Evolutionary conservation across 2,797 vertebrate genomes (phyloP), one percentile per base, ranked within the genome.

Genomic region (Streptopelia turtur): DNA sequence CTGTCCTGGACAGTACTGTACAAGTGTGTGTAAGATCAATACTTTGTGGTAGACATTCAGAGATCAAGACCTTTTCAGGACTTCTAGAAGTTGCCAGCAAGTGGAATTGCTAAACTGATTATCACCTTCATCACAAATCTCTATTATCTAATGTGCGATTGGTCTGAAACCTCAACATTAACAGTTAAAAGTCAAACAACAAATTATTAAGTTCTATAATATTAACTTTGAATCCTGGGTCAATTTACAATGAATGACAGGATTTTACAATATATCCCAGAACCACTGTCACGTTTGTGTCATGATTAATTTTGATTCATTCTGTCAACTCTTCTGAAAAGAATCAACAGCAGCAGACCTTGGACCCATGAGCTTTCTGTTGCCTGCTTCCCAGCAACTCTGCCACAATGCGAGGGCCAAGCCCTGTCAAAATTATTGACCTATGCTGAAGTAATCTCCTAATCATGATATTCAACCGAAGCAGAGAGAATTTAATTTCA

Each of bases 401-500:
- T 76, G 45, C 55, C 76, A 83, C 25, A 4, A 76, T 3, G 0
- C 9, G 31, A 91, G 70, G 72, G 64, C 53, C 53, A 86, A 83
- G 30, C 14, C 65, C 82, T 70, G 79, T 80, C 87, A 89, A 93
- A 95, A 82, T 75, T 49, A 75, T 75, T 72, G 78, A 85, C 43
- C 72, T 71, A 52, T 59, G 49, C 39, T 37, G 49, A 88, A 94
- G 71, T 91, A 61, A 89, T 85, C 74, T 85, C 57, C 79, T 87
- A 78, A 93, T 96, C 84, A 95, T 1, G 9, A 83, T 77, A 80
- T 79, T 79, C 89, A 90, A 50, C 39, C 1, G 7, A 93, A 83
- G 81, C 85, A 87, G 39, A 66, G 66, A 92, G 41, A 94, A 96
- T 94, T 85, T 95, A 89, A 96, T 95, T 95, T 96, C 94, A 93